Conservation (phyloP, 2,113 vertebrate genomes). For the Brienomyrus brachyistius region DNA sequence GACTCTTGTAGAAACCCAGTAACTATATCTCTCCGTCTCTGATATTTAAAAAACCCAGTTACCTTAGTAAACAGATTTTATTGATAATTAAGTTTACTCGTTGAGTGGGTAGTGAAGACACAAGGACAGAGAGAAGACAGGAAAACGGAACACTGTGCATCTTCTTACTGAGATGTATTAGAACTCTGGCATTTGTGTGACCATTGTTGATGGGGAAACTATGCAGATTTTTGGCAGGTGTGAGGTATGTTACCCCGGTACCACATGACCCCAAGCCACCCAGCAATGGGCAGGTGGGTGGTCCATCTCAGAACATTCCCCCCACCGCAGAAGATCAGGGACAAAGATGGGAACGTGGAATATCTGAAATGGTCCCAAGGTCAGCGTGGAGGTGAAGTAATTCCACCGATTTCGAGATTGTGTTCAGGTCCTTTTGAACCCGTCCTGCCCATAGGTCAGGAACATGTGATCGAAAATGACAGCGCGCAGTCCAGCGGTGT, state of each 20-base stretch:
- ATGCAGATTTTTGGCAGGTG: conserved; percentile 52
- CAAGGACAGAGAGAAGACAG: neutral
- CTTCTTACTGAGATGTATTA: conserved; percentile 51
- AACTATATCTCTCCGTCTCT: neutral
- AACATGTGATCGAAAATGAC: neutral
- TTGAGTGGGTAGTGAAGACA: neutral
- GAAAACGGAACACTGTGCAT: conserved; percentile 34
- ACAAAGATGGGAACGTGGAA: conserved; percentile 34
- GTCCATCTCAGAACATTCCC: conserved; percentile 48
- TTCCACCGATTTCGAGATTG: conserved; percentile 57
- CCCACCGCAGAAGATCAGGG: conserved; percentile 37
- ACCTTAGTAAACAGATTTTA: neutral
- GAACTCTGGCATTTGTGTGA: conserved; percentile 60
- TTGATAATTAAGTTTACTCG: neutral
- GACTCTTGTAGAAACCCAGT: neutral
- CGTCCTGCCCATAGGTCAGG: conserved; percentile 13
- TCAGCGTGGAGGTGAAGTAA: conserved; percentile 49
- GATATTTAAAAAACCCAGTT: neutral
- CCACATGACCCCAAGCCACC: conserved; percentile 38
- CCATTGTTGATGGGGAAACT: conserved; percentile 61
- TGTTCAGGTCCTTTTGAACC: conserved; percentile 45
- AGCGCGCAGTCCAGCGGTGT: neutral
- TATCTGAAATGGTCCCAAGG: conserved; percentile 43
- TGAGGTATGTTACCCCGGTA: conserved; percentile 46
- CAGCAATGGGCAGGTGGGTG: conserved; percentile 42